These are phyloP conservation scores for Aphis gossypii DNA, from an alignment of 1,140 invertebrate species.

Conservation along the genomic window DNA sequence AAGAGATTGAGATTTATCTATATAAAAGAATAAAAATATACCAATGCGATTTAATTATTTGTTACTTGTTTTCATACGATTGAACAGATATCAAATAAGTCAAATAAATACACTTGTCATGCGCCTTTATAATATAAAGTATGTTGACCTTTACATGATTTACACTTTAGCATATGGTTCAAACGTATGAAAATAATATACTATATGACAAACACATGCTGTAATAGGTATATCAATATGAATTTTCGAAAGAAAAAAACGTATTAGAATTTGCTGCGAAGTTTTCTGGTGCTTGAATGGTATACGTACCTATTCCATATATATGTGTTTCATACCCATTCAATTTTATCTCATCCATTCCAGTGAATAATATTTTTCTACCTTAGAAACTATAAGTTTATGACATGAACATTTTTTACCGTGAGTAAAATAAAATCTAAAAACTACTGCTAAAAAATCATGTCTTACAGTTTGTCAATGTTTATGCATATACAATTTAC, in stretches of 20 bases:
- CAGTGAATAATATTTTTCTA: constrained; percentile 19
- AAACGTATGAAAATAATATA: neutral
- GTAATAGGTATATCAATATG: neutral
- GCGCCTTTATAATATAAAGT: neutral
- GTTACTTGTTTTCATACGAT: neutral
- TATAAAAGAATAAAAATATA: neutral
- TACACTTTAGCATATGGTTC: neutral
- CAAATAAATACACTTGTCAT: neutral
- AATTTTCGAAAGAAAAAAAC: neutral
- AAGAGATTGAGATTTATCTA: neutral
- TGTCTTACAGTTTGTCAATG: neutral
- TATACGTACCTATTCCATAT: neutral
- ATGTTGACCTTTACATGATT: neutral
- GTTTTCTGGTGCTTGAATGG: neutral
- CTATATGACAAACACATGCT: neutral
- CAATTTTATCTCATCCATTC: constrained; percentile 35
- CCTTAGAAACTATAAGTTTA: constrained; percentile 1
- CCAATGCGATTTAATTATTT: neutral
- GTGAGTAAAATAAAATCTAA: neutral
- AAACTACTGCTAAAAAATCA: neutral
- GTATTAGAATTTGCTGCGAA: neutral
- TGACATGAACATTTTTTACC: neutral
- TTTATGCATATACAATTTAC: neutral
- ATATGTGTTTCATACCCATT: neutral
- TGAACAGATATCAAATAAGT: neutral